Evolutionary conservation across 2,797 vertebrate species (phyloP).

Genomic region (Scolopax bukidnonensis): DNA sequence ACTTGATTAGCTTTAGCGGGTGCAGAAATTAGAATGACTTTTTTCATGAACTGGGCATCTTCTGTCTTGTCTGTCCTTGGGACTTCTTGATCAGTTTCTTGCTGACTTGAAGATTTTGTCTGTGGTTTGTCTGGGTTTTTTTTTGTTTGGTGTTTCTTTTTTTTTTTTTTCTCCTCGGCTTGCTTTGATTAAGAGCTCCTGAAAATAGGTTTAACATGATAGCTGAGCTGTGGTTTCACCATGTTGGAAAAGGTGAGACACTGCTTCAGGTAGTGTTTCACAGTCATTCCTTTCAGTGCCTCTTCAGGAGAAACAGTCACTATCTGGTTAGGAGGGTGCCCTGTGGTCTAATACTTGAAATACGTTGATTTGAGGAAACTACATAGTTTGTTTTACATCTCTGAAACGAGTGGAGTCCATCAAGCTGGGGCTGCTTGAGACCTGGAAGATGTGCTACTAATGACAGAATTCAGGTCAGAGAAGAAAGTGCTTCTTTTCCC

Average conservation of each 20-base stretch:
- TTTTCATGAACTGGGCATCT: no score
- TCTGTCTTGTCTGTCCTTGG: not conserved
- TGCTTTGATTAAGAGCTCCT: not conserved
- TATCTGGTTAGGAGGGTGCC: not conserved
- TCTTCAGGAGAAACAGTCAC: not conserved
- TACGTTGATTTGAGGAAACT: not conserved
- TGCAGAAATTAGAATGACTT: not conserved
- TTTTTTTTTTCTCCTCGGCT: not conserved
- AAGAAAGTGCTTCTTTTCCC: not conserved
- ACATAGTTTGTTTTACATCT: not conserved
- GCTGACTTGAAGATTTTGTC: not conserved
- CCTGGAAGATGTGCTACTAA: not conserved
- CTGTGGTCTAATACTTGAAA: not conserved
- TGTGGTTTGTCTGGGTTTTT: no score
- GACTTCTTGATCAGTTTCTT: not conserved
- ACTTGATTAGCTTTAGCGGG: not conserved
- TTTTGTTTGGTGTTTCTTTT: not conserved
- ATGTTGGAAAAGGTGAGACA: not conserved
- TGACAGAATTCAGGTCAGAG: not conserved
- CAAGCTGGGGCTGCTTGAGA: not conserved
- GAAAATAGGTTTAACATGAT: not conserved
- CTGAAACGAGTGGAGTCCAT: not conserved
- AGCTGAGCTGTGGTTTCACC: not conserved
- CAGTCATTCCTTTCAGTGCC: not conserved
- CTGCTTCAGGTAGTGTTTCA: not conserved